phyloP scores from a whole-genome alignment of 1,140 invertebrate species.

The Pollicipes pollicipes region DNA sequence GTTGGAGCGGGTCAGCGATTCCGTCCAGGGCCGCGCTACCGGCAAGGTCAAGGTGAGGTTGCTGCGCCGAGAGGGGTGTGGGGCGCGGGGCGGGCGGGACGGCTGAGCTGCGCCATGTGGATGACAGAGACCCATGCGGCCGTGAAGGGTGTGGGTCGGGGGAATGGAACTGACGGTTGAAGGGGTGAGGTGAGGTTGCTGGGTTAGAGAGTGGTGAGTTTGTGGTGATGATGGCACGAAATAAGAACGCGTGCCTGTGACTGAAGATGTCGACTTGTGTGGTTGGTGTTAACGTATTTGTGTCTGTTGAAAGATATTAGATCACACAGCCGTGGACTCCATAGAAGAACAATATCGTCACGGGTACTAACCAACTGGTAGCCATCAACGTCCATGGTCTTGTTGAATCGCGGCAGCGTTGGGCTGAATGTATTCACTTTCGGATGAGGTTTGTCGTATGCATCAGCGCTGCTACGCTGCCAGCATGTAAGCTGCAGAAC shows the following conservation, averaged over 20 bases:
- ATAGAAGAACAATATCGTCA: too few relatives aligned
- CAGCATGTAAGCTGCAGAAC: background rate
- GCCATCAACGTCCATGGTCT: too few relatives aligned
- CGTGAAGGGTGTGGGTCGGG: background rate
- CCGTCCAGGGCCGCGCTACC: conserved; percentile 52
- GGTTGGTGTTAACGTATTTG: too few relatives aligned
- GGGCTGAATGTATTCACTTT: background rate
- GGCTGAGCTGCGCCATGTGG: conserved; percentile 1
- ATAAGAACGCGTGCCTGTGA: too few relatives aligned
- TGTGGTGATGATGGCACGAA: too few relatives aligned
- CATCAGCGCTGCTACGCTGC: background rate
- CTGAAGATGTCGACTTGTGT: too few relatives aligned
- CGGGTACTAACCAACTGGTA: too few relatives aligned
- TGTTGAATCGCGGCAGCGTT: too few relatives aligned
- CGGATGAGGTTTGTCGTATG: conserved; percentile 7
- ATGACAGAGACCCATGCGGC: too few relatives aligned
- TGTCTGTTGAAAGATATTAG: too few relatives aligned
- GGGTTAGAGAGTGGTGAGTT: background rate
- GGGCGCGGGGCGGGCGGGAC: background rate
- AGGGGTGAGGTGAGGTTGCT: conserved; percentile 1
- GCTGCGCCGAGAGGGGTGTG: background rate
- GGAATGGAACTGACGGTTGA: background rate
- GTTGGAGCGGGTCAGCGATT: conserved; percentile 66
- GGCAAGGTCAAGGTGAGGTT: conserved; percentile 44
- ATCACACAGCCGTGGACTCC: too few relatives aligned